phyloP scores from a whole-genome alignment of 2,888 invertebrate species.

The Craniophora ligustri region DNA sequence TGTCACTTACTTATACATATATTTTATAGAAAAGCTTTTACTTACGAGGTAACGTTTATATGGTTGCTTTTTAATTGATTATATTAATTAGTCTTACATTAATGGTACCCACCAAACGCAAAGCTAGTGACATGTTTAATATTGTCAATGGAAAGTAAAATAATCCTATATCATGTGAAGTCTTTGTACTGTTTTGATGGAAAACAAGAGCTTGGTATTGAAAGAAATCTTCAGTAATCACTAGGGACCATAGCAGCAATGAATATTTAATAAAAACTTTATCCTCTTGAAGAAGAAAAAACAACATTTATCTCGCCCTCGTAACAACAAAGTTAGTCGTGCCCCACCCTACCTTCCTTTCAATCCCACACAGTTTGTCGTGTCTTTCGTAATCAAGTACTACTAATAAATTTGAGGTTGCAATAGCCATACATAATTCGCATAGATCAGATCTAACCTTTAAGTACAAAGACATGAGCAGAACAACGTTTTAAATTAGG shows the following conservation, averaged over 20 bases:
- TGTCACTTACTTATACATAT: neutral
- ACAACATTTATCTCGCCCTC: slow-evolving; percentile 45
- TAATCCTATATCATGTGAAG: neutral
- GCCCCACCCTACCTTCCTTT: slow-evolving; percentile 9
- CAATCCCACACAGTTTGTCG: slow-evolving; percentile 23
- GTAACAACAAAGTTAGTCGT: slow-evolving; percentile 41
- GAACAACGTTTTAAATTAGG: slow-evolving; percentile 20
- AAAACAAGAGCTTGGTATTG: neutral
- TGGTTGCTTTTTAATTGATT: neutral
- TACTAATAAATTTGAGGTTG: slow-evolving; percentile 7
- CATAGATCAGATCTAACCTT: slow-evolving; percentile 3
- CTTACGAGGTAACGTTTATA: neutral
- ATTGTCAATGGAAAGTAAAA: too few species aligned
- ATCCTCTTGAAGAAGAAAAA: slow-evolving; percentile 45
- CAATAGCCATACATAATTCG: slow-evolving; percentile 5
- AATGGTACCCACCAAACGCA: too few species aligned
- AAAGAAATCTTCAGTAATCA: slow-evolving; percentile 26
- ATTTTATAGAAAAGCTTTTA: slow-evolving; percentile 3
- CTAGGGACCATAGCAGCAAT: slow-evolving; percentile 27
- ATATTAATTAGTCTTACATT: neutral
- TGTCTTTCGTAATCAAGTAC: slow-evolving; percentile 20
- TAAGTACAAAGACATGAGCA: slow-evolving; percentile 9
- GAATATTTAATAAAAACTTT: slow-evolving; percentile 45
- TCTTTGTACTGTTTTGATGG: neutral
- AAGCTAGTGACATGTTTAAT: too few species aligned